A percentile compares a stretch with the other conserved stretches of the same genome.
Conservation (phyloP, 2,888 invertebrate genomes). For the Tetheella fluctuosa region DNA sequence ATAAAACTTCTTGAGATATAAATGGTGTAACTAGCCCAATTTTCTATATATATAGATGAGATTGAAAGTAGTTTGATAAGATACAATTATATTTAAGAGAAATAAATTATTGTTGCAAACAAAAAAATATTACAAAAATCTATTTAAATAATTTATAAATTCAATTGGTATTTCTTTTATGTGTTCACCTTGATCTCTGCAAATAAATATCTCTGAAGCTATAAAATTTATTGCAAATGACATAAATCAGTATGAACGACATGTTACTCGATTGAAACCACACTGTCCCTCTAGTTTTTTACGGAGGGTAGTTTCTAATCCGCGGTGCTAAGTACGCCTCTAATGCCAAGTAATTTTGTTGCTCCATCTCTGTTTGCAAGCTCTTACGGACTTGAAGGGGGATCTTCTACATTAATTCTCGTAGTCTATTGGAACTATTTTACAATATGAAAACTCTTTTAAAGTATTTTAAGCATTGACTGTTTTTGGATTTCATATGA, state of each 20-base stretch:
- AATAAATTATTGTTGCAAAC: no score
- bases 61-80: no score
- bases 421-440: background rate
- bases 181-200: background rate
- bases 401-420: conserved; percentile 30
- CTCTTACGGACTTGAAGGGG: conserved; percentile 63
- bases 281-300: conserved; percentile 78
- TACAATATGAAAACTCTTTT: no score
- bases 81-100: no score
- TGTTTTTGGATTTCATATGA: no score
- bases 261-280: conserved; percentile 55
- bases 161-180: background rate
- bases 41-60: no score
- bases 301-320: conserved; percentile 73
- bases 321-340: conserved; percentile 64
- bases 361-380: conserved; percentile 66
- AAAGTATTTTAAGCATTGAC: no score
- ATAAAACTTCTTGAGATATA: no score
- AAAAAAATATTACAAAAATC: no score
- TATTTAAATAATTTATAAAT: background rate
- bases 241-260: conserved; percentile 53
- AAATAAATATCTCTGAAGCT: conserved; percentile 18
- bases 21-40: no score
- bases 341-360: conserved; percentile 80
- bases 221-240: conserved; percentile 24